Base-by-base conservation (phyloP, 2,888 invertebrate species). In the Gymnoscelis rufifasciata region DNA sequence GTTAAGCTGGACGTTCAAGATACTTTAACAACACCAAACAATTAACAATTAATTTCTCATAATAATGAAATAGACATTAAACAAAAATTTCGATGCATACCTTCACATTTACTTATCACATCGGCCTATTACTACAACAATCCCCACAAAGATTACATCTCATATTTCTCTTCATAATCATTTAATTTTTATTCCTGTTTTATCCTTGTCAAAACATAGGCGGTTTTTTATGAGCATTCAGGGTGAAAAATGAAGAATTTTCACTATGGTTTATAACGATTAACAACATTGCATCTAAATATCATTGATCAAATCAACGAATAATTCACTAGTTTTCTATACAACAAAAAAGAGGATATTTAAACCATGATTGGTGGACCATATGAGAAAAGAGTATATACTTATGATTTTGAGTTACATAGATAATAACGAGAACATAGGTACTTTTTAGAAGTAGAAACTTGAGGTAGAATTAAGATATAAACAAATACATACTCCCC, bases 161-260 rank as follows among this genome's bases (percentile, higher is more conserved):
- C 26, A 26, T 26, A 35, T 15, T 19, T 7, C 10, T 35, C 49
- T 19, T 7, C 36, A 28, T 30, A 27, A n/a, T n/a, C n/a, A n/a
- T n/a, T n/a, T n/a, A n/a, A n/a, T 38, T 24, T 43, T 37, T 12
- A 14, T 15, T 35, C 49, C 47, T 43, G 27, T 6, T 43, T 47
- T 39, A 52, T 45, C 36, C 38, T 47, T 38, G 48, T 28, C 50
- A 36, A 43, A 38, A 40, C 41, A 54, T 54, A 56, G 56, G 52
- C 56, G 56, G 56, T 50, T 38, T 38, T 14, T 36, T n/a, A 39
- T 51, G 56, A 52, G 50, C 52, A 54, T 47, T 42, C 45, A 39
- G 35, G 23, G n/a, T 47, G 38, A 45, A 42, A 12, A 11, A 31
- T 38, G 30, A 36, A 12, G 30, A 30, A 26, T 14, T 8, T 36